Evolutionary conservation across 1,140 invertebrate species (phyloP).

Genomic region (Meloidogyne chitwoodi): DNA sequence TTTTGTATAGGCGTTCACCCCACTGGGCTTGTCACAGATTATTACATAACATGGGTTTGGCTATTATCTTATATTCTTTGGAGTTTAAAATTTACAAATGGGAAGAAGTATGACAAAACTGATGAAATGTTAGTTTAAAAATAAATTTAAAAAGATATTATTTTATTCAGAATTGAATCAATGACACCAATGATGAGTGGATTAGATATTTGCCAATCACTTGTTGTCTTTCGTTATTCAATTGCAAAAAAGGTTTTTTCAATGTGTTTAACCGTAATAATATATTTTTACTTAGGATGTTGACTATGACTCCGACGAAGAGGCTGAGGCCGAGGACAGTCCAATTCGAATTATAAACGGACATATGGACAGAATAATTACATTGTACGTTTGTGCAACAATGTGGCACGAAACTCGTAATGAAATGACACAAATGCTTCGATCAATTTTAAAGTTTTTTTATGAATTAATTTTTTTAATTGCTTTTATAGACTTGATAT

Average conservation of each 20-base stretch:
- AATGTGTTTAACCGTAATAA: not conserved
- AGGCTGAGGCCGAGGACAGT: conserved; percentile 29
- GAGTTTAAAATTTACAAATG: conserved; percentile 30
- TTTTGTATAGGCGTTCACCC: conserved; percentile 6
- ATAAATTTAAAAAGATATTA: not conserved
- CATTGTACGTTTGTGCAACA: conserved; percentile 63
- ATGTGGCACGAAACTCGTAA: conserved; percentile 64
- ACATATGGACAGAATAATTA: conserved; percentile 49
- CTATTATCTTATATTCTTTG: conserved; percentile 43
- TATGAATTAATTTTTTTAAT: not conserved
- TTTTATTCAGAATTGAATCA: conserved; percentile 49
- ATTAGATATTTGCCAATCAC: conserved; percentile 48
- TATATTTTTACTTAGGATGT: conserved; percentile 10
- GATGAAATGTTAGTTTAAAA: conserved; percentile 49
- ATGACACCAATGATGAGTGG: conserved; percentile 47
- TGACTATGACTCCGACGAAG: conserved; percentile 30
- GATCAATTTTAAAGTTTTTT: conserved; percentile 61
- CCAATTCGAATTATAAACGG: conserved; percentile 33
- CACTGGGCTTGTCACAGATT: conserved; percentile 27
- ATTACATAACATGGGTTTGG: conserved; percentile 35
- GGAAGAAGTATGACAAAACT: conserved; percentile 20
- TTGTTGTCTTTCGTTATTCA: conserved; percentile 48
- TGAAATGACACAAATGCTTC: conserved; percentile 63
- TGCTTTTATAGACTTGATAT: conserved; percentile 72
- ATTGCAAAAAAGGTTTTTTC: conserved; percentile 37